phyloP scores from a whole-genome alignment of 2,888 invertebrate genomes.

The Eilema sororculum region DNA sequence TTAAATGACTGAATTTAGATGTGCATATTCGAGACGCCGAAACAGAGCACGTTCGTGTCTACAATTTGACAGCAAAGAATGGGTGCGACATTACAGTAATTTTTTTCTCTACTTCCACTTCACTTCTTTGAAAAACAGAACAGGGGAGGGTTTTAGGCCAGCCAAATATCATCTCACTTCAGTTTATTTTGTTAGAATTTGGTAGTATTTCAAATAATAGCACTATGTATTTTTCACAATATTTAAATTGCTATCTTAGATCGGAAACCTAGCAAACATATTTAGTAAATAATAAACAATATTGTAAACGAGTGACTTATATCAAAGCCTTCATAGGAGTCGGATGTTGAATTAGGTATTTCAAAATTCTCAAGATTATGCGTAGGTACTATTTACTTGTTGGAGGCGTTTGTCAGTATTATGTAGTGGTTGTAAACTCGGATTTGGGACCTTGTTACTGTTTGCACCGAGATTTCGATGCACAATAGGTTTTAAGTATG shows the following conservation, averaged over 20 bases:
- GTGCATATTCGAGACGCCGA: background rate
- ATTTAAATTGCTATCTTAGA: background rate
- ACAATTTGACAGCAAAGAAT: no score
- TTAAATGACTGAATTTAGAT: no score
- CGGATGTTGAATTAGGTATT: slow-evolving; percentile 51
- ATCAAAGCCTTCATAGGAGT: slow-evolving; percentile 57
- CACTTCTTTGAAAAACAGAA: background rate
- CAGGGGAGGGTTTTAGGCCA: background rate
- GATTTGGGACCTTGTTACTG: slow-evolving; percentile 41
- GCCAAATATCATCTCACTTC: background rate
- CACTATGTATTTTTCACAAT: background rate
- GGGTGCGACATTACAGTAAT: no score
- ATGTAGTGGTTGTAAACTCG: slow-evolving; percentile 47
- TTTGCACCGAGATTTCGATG: slow-evolving; percentile 44
- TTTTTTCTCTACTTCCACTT: no score
- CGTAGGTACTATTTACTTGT: slow-evolving; percentile 42
- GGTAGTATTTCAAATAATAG: slow-evolving; percentile 1
- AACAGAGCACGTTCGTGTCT: no score
- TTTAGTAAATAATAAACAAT: slow-evolving; percentile 38
- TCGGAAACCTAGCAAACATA: slow-evolving; percentile 6
- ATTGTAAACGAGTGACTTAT: slow-evolving; percentile 64
- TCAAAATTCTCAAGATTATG: slow-evolving; percentile 39
- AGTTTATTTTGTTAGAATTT: background rate
- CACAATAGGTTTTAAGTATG: slow-evolving; percentile 31
- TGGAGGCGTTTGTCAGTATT: slow-evolving; percentile 50